Conservation (phyloP, 2,888 invertebrate species). For the Mythimna lalbum region DNA sequence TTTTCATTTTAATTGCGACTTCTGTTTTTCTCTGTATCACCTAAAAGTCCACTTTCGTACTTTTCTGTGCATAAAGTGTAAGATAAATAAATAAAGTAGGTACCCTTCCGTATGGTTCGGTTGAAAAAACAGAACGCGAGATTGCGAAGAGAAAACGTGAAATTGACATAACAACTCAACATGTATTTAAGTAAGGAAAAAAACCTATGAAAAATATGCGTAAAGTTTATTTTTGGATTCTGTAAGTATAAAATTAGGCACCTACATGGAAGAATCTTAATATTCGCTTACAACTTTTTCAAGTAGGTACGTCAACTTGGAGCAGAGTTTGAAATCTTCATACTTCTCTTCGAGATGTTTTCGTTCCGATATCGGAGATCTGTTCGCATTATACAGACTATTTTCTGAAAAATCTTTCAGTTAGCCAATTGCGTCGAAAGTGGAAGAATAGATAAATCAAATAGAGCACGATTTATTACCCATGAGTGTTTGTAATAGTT, state of each 20-base stretch:
- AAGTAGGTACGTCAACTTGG: conserved; percentile 15
- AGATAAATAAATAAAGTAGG: too few relatives aligned
- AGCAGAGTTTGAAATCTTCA: conserved; percentile 45
- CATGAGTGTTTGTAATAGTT: conserved; percentile 48
- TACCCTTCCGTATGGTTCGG: too few relatives aligned
- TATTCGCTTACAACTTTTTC: conserved; percentile 37
- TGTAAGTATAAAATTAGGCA: conserved; percentile 19
- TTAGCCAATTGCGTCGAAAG: conserved; percentile 11
- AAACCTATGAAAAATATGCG: neutral
- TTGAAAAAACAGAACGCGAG: too few relatives aligned
- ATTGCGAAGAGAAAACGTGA: too few relatives aligned
- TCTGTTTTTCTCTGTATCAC: too few relatives aligned
- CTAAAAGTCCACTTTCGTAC: too few relatives aligned
- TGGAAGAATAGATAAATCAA: conserved; percentile 50
- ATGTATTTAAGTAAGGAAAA: too few relatives aligned
- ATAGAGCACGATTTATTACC: conserved; percentile 44
- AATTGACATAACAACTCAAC: too few relatives aligned
- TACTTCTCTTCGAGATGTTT: conserved; percentile 30
- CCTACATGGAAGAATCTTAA: conserved; percentile 23
- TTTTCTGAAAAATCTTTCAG: conserved; percentile 37
- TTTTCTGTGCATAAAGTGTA: too few relatives aligned
- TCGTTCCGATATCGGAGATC: conserved; percentile 9
- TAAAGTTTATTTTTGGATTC: neutral
- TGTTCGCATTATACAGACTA: conserved; percentile 12
- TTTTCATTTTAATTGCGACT: too few relatives aligned